phyloP scores from a whole-genome alignment of 2,113 vertebrate genomes.

The Nycticorax nycticorax region DNA sequence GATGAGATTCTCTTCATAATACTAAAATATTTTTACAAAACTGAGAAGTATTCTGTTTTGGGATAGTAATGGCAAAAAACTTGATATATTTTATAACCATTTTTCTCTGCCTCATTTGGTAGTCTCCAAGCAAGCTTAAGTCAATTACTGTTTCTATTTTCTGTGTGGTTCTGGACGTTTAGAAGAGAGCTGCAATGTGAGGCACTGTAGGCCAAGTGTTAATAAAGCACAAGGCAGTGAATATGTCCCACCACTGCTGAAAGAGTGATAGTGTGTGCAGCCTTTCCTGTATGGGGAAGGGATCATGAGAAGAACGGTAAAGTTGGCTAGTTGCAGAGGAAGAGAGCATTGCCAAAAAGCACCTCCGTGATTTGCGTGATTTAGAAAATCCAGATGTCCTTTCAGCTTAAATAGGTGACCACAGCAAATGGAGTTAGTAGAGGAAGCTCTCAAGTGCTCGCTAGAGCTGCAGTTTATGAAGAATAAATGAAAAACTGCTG shows the following conservation, averaged over 20 bases:
- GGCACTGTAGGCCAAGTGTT: background rate
- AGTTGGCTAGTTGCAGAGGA: slow-evolving; percentile 10
- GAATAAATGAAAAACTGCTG: slow-evolving; percentile 63
- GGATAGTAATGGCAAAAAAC: background rate
- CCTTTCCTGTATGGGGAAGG: background rate
- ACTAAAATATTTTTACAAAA: background rate
- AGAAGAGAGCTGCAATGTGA: background rate
- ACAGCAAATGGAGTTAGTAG: slow-evolving; percentile 3
- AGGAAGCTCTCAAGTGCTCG: slow-evolving; percentile 3
- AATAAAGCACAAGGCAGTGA: background rate
- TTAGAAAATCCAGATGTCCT: slow-evolving; percentile 57
- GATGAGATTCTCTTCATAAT: background rate
- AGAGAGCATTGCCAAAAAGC: slow-evolving; percentile 15
- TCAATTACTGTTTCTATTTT: background rate
- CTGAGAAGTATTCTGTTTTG: background rate
- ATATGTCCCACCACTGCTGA: background rate
- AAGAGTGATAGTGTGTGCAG: background rate
- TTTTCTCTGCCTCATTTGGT: background rate
- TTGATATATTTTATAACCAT: background rate
- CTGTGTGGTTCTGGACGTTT: background rate
- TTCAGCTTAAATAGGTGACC: slow-evolving; percentile 38
- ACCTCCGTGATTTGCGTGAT: background rate
- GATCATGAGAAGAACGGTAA: background rate
- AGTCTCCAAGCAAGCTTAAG: background rate
- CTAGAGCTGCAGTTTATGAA: background rate